Base-by-base conservation (phyloP, 1,140 invertebrate species). In the Aphaenogaster ashmeadi region DNA sequence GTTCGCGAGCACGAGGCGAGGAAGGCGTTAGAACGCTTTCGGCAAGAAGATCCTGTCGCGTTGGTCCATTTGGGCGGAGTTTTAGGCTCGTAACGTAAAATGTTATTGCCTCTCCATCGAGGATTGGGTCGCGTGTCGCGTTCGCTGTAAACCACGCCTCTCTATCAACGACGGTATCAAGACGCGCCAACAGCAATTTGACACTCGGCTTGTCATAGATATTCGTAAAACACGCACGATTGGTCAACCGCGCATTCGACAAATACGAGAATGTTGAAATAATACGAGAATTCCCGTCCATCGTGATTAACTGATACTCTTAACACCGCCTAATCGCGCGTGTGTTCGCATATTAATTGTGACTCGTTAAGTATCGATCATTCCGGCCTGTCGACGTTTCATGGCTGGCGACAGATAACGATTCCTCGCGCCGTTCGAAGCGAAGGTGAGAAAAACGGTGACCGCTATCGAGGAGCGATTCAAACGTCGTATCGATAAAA, bases 1-100 rank as follows among this genome's bases (percentile, higher is more conserved):
- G 27, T 69, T 69, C 3, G 44, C 38, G 18, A 60, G 27, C n/a
- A 21, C 67, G 54, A 38, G 13, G 36, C 11, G n/a, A 38, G 33
- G 13, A 27, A 47, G 11, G 66, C 9, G 41, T 84, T 75, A 47
- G 54, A 69, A 75, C 54, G 13, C 27, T 62, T 75, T 72, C 44
- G 86, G 56, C 11, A 81, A 79, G 6, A 36, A 5, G 41, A 7
- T 33, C 11, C 36, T 38, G 27, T 15, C 86, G 27, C 11, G n/a
- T 71, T 38, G 13, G 27, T 47, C 38, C 27, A 27, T 86, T 62
- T 81, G 85, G 87, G 60, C 87, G 58, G 75, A 58, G 87, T 74
- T 87, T 85, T 75, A 13, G 44, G 41, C 41, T 38, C n/a, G 15
- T 83, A 62, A 60, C 13, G 15, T 36, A 71, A 84, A 60, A 83